phyloP scores from a whole-genome alignment of 2,797 vertebrate genomes.

The Octomys mimax region DNA sequence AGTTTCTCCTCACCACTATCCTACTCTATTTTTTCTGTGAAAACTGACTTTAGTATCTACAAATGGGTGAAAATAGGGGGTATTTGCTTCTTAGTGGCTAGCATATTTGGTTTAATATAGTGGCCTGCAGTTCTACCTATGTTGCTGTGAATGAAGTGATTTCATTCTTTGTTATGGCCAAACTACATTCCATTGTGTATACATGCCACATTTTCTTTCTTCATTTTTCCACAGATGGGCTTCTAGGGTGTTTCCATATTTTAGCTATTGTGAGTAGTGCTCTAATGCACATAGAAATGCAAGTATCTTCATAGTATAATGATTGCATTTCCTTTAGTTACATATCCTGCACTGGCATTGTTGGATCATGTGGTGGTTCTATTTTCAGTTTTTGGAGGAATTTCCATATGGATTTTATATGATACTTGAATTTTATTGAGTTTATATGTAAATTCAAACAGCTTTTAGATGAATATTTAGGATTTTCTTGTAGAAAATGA shows the following conservation, averaged over 20 bases:
- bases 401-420: neutral
- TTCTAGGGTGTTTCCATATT: neutral
- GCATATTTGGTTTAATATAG: neutral
- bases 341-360: neutral
- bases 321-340: neutral
- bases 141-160: neutral
- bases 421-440: neutral
- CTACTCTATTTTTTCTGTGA: neutral
- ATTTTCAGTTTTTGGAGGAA: neutral
- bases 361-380: neutral
- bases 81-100: neutral
- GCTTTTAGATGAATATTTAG: neutral
- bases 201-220: neutral
- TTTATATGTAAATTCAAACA: neutral
- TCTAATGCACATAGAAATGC: neutral
- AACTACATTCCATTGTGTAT: neutral
- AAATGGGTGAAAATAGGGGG: neutral
- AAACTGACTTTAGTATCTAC: neutral
- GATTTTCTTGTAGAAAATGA: neutral
- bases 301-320: neutral
- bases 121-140: neutral
- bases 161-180: neutral
- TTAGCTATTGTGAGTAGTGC: neutral
- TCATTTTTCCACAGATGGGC: neutral
- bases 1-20: neutral